Evolutionary conservation across 2,797 vertebrate species (phyloP), one percentile per base, ranked within the genome.

Genomic region (Diplodus sargus): DNA sequence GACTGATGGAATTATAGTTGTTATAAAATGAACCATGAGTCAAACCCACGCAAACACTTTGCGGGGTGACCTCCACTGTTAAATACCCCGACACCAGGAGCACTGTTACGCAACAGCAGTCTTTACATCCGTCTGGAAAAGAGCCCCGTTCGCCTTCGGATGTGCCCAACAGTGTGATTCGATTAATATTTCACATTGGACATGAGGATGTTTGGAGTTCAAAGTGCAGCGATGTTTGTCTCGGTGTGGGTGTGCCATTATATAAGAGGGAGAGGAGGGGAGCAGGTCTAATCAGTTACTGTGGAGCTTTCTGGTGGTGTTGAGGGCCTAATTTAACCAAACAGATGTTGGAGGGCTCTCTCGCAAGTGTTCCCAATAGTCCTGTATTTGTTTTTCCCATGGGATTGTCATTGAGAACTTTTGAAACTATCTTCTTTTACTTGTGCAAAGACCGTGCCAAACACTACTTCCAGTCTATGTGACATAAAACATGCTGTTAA

Each of bases 141-240:
- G 43, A 72, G 82, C 78, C 60, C 59, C 13, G 64, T 42, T 84
- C 48, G 57, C 82, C 78, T 81, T 74, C 23, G 4, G 69, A 86
- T 82, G 74, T 58, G 71, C 72, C 79, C 83, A 3, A 7, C 20
- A 49, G 76, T 75, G 66, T 65, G 49, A 78, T 57, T 75, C 20
- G 58, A 84, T 78, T 64, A 85, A 85, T 85, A 90, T 85, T 87
- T 90, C 78, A 83, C 73, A 68, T 76, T 22, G 70, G 61, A 82
- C 63, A 58, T 18, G 81, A 76, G 74, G 52, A 74, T 58, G 76
- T 90, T 85, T 74, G 80, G 85, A 83, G 68, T 82, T 80, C 77
- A 76, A 42, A 22, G 49, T 10, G 74, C 57, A 12, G 47, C 1
- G 6, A n/a, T 64, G 76, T 86, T 87, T 72, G 68, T 63, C 71